Evolutionary conservation across 2,113 vertebrate species (phyloP).

Genomic region (Plecotus auritus): DNA sequence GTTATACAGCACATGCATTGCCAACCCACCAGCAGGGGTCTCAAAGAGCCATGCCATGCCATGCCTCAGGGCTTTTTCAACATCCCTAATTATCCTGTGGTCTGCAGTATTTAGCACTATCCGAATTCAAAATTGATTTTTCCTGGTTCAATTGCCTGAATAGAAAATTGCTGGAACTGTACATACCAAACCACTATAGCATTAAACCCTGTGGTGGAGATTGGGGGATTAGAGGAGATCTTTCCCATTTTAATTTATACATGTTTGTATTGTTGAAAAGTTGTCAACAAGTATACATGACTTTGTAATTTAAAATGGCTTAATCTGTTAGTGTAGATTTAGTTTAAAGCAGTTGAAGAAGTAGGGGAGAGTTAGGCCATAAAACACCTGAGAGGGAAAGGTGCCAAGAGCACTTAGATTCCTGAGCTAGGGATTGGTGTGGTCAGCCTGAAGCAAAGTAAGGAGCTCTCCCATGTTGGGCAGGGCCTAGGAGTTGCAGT

Average conservation of each 20-base stretch:
- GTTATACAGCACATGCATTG: background rate
- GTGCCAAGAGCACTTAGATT: background rate
- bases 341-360: background rate
- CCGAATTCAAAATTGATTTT: constrained; percentile 23
- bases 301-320: background rate
- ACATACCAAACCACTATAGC: background rate
- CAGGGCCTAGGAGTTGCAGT: background rate
- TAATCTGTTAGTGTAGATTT: background rate
- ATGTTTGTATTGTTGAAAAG: background rate
- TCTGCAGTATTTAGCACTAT: background rate
- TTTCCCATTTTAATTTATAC: background rate
- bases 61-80: background rate
- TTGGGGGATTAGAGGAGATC: background rate
- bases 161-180: constrained; percentile 5
- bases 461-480: background rate
- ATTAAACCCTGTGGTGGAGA: background rate
- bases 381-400: background rate
- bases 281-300: background rate
- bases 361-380: background rate
- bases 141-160: background rate
- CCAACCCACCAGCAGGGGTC: background rate
- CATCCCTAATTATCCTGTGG: background rate
- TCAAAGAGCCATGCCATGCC: background rate
- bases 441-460: background rate
- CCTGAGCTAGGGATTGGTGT: background rate